These are phyloP conservation scores for Hedychridium roseum DNA, from an alignment of 2,888 invertebrate species.

Conservation along the genomic window DNA sequence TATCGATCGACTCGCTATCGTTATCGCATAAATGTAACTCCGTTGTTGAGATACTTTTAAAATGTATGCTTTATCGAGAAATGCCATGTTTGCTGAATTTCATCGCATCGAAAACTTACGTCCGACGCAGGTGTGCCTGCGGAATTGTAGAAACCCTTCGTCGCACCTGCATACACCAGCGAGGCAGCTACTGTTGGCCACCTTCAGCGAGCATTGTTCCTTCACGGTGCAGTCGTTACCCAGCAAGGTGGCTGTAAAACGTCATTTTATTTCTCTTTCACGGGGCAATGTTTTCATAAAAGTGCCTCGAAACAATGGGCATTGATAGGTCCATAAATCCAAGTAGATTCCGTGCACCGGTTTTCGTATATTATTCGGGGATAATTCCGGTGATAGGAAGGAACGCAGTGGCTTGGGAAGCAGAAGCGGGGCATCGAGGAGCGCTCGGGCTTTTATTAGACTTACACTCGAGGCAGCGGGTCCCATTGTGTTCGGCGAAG, in stretches of 20 bases:
- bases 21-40: no score
- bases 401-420: no score
- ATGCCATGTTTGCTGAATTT: background rate
- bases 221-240: constrained; percentile 84
- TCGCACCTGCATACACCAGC: constrained; percentile 86
- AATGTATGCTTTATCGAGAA: background rate
- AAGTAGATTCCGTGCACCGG: no score
- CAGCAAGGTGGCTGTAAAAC: constrained; percentile 75
- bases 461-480: constrained; percentile 85
- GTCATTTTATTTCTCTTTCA: no score
- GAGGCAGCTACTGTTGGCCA: constrained; percentile 86
- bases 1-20: no score
- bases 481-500: constrained; percentile 80
- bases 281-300: no score
- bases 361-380: no score
- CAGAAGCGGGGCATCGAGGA: background rate
- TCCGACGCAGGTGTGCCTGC: constrained; percentile 88
- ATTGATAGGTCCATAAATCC: no score
- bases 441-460: background rate
- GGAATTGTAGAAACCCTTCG: constrained; percentile 84
- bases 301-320: no score
- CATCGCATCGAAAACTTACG: constrained; percentile 74
- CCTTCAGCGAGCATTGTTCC: constrained; percentile 88
- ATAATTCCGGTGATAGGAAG: no score
- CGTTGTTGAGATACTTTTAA: no score